Conservation (phyloP, 1,140 invertebrate species). For the Brachionus rotundiformis region DNA sequence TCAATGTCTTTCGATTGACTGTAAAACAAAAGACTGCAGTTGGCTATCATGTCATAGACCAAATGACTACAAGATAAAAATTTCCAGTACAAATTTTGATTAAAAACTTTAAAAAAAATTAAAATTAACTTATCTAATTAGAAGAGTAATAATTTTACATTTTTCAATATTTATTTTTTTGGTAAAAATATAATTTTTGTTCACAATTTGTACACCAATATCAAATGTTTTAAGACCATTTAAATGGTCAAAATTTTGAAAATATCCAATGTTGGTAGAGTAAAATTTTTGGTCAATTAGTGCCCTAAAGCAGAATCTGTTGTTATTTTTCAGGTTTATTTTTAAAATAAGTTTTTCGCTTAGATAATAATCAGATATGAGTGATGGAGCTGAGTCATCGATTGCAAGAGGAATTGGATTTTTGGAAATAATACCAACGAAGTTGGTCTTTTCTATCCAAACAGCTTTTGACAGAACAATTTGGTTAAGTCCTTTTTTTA, state of each 20-base stretch:
- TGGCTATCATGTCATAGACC: background rate
- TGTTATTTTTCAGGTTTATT: background rate
- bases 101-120: background rate
- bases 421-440: background rate
- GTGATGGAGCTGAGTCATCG: background rate
- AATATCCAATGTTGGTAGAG: background rate
- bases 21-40: background rate
- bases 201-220: background rate
- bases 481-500: background rate
- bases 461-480: background rate
- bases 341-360: background rate
- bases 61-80: background rate
- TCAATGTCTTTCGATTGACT: background rate
- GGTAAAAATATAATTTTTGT: background rate
- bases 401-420: background rate
- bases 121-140: background rate
- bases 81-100: background rate
- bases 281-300: slow-evolving; percentile 6
- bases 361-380: background rate
- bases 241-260: background rate
- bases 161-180: background rate
- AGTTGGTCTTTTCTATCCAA: background rate
- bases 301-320: background rate
- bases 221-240: background rate
- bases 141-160: background rate